A percentile compares a stretch with the other conserved stretches of the same genome.
phyloP scores from a whole-genome alignment of 2,888 invertebrate genomes.

The Linhomoeus sp. region DNA sequence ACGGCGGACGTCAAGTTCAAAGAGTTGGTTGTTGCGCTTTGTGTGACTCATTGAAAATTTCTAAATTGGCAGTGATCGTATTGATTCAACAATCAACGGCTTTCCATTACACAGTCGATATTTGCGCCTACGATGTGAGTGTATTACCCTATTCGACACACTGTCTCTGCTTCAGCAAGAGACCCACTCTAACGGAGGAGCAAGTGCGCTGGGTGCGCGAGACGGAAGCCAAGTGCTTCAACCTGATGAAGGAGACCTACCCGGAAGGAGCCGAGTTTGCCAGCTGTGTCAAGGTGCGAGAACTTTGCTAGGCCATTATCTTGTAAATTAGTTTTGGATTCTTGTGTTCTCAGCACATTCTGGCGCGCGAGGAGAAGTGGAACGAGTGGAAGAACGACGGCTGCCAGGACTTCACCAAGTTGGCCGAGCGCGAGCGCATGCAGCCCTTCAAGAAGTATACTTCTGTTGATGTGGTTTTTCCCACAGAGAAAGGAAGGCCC shows the following conservation, averaged over 20 bases:
- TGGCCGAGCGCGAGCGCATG: slow-evolving; percentile 7
- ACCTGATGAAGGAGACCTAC: slow-evolving; percentile 63
- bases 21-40: slow-evolving; percentile 47
- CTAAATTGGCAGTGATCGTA: too few species aligned
- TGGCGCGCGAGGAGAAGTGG: slow-evolving; percentile 74
- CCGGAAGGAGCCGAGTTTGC: slow-evolving; percentile 70
- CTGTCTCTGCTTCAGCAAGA: slow-evolving; percentile 40
- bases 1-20: slow-evolving; percentile 75
- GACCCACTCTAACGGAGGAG: slow-evolving; percentile 56
- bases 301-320: slow-evolving; percentile 1
- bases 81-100: too few species aligned
- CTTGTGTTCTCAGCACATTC: slow-evolving; percentile 13
- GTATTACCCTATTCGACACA: too few species aligned
- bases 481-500: too few species aligned
- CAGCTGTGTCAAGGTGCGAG: slow-evolving; percentile 49
- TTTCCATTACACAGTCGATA: too few species aligned
- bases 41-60: too few species aligned
- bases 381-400: slow-evolving; percentile 96
- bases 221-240: slow-evolving; percentile 53
- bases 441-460: slow-evolving; percentile 12
- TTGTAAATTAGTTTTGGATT: not conserved
- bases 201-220: slow-evolving; percentile 70
- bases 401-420: slow-evolving; percentile 47
- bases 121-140: too few species aligned
- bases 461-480: too few species aligned